Percentiles rank a stretch among this genome's conserved stretches.
Conservation (phyloP, 2,797 vertebrate species). For the Crax fasciolata region DNA sequence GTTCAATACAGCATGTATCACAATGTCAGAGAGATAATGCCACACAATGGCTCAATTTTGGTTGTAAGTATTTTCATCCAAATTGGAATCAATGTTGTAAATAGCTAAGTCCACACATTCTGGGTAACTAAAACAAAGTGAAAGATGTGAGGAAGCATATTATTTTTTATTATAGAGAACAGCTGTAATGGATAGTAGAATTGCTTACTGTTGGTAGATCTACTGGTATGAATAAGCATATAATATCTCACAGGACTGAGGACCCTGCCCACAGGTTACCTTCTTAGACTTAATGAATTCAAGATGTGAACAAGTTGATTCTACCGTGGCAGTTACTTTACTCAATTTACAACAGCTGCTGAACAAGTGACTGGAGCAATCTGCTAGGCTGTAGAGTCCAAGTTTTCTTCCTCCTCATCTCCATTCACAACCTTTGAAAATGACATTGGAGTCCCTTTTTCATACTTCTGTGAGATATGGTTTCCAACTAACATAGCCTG, state of each 20-base stretch:
- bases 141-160: conserved; percentile 6
- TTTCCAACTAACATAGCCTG: background rate
- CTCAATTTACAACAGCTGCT: conserved; percentile 35
- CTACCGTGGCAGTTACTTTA: conserved; percentile 30
- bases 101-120: conserved; percentile 46
- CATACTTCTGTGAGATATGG: background rate
- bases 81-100: conserved; percentile 66
- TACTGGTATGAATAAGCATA: conserved; percentile 25
- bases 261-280: conserved; percentile 17
- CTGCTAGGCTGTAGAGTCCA: background rate
- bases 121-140: conserved; percentile 51
- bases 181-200: background rate
- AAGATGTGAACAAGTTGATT: conserved; percentile 45
- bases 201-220: background rate
- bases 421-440: background rate
- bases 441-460: background rate
- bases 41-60: conserved; percentile 27
- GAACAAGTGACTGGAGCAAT: conserved; percentile 29
- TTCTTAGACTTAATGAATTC: conserved; percentile 45
- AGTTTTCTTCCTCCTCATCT: background rate
- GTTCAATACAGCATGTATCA: conserved; percentile 34
- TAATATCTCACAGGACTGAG: background rate
- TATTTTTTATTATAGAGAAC: conserved; percentile 39
- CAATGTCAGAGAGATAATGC: conserved; percentile 44
- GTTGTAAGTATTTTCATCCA: conserved; percentile 40